Percentiles rank a stretch among this genome's conserved stretches.
phyloP scores from a whole-genome alignment of 2,888 invertebrate genomes.

The Rhopalosiphum nymphaeae region DNA sequence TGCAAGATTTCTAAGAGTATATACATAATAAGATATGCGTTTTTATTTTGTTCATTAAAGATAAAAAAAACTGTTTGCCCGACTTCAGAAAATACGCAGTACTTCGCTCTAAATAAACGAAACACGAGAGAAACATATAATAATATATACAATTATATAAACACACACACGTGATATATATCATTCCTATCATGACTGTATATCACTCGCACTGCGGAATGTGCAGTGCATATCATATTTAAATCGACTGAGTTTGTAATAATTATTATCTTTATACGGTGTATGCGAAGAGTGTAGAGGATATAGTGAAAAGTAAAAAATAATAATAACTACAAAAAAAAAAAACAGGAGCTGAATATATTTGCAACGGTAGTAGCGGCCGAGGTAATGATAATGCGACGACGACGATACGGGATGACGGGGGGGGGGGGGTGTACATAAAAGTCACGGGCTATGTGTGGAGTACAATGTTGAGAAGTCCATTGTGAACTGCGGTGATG shows the following conservation, averaged over 20 bases:
- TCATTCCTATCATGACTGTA: neutral
- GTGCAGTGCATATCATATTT: neutral
- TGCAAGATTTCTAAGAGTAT: neutral
- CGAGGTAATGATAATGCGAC: slow-evolving; percentile 18
- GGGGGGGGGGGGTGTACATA: neutral
- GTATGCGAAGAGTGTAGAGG: neutral
- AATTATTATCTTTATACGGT: slow-evolving; percentile 9
- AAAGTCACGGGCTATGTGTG: slow-evolving; percentile 49
- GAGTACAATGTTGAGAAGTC: slow-evolving; percentile 31
- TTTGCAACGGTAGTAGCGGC: neutral
- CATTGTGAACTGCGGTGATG: neutral
- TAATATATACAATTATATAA: neutral
- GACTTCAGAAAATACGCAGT: neutral
- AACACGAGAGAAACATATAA: neutral
- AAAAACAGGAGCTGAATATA: neutral
- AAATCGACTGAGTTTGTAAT: slow-evolving; percentile 16
- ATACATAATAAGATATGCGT: neutral
- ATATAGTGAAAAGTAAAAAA: neutral
- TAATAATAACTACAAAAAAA: neutral
- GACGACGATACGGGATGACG: neutral
- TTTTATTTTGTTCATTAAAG: neutral
- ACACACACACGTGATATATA: neutral
- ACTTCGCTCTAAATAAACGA: neutral
- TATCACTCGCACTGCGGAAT: neutral
- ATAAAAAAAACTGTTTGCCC: neutral